Evolutionary conservation across 2,888 invertebrate genomes (phyloP).

Genomic region (Sabellastarte sp.): DNA sequence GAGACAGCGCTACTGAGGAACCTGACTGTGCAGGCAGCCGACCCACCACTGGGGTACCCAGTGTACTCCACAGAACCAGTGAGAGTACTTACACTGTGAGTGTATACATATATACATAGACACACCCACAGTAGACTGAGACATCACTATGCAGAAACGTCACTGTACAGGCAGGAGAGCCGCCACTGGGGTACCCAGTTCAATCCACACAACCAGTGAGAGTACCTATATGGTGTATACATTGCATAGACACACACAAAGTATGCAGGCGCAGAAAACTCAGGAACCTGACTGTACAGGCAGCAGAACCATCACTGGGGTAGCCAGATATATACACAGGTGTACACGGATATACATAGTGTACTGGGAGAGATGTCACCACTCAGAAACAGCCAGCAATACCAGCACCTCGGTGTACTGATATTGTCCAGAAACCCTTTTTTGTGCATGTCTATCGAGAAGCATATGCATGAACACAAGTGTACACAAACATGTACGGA

Average conservation of each 20-base stretch:
- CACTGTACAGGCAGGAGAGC: slow-evolving; percentile 61
- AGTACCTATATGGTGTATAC: slow-evolving; percentile 14
- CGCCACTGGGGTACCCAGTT: slow-evolving; percentile 61
- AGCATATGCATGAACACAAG: too few species aligned
- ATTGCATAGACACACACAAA: slow-evolving; percentile 61
- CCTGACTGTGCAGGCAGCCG: slow-evolving; percentile 60
- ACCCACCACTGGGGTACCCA: slow-evolving; percentile 61
- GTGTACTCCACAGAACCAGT: slow-evolving; percentile 37
- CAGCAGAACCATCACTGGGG: slow-evolving; percentile 61
- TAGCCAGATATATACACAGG: slow-evolving; percentile 53
- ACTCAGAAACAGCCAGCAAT: slow-evolving; percentile 59
- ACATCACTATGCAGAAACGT: slow-evolving; percentile 59
- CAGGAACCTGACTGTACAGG: slow-evolving; percentile 60
- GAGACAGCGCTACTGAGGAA: slow-evolving; percentile 59
- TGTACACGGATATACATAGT: slow-evolving; percentile 32
- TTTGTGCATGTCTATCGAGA: too few species aligned
- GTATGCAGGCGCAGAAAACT: slow-evolving; percentile 59
- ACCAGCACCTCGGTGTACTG: too few species aligned
- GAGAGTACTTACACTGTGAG: slow-evolving; percentile 17
- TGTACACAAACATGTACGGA: too few species aligned
- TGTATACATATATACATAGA: slow-evolving; percentile 34
- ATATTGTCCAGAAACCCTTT: too few species aligned
- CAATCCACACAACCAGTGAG: slow-evolving; percentile 28
- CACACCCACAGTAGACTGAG: slow-evolving; percentile 62
- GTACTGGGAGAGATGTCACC: slow-evolving; percentile 60